Percentiles rank a stretch among this genome's conserved stretches.
phyloP scores from a whole-genome alignment of 2,797 vertebrate species.

The Zenarchopterus dispar region DNA sequence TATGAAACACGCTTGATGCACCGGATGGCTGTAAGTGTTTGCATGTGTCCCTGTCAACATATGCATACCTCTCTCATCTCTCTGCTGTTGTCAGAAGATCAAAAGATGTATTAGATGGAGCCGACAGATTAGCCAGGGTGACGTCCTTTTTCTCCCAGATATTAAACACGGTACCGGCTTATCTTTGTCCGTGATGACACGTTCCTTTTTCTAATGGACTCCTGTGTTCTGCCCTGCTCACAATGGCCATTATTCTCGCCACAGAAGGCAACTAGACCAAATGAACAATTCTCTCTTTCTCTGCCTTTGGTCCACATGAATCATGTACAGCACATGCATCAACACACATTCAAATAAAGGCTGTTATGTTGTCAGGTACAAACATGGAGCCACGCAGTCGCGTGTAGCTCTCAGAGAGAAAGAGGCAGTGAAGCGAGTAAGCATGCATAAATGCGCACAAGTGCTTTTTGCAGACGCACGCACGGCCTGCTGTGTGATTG shows the following conservation, averaged over 20 bases:
- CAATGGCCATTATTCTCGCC: too few relatives aligned
- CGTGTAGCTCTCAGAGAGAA: slow-evolving; percentile 3
- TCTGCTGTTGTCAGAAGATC: slow-evolving; percentile 16
- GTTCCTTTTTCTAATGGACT: slow-evolving; percentile 8
- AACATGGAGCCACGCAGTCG: not conserved
- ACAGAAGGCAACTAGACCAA: not conserved
- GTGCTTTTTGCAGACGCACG: slow-evolving; percentile 9
- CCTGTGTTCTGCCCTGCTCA: too few relatives aligned
- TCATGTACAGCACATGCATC: too few relatives aligned
- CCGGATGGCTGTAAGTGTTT: slow-evolving; percentile 13
- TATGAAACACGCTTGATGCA: not conserved
- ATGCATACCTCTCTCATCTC: not conserved
- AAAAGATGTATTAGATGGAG: slow-evolving; percentile 33
- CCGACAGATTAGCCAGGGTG: slow-evolving; percentile 41
- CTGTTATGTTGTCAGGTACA: too few relatives aligned
- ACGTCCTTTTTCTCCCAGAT: slow-evolving; percentile 39
- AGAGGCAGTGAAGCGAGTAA: slow-evolving; percentile 21
- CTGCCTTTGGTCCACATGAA: too few relatives aligned
- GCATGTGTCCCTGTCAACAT: not conserved
- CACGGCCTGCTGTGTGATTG: slow-evolving; percentile 51
- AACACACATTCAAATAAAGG: too few relatives aligned
- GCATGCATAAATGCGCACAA: slow-evolving; percentile 7
- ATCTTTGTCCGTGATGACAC: slow-evolving; percentile 12
- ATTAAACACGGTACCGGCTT: too few relatives aligned
- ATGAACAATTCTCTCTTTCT: not conserved